These are phyloP conservation scores for Cichlasoma orientale DNA, from an alignment of 2,797 vertebrate genomes.

Conservation along the genomic window DNA sequence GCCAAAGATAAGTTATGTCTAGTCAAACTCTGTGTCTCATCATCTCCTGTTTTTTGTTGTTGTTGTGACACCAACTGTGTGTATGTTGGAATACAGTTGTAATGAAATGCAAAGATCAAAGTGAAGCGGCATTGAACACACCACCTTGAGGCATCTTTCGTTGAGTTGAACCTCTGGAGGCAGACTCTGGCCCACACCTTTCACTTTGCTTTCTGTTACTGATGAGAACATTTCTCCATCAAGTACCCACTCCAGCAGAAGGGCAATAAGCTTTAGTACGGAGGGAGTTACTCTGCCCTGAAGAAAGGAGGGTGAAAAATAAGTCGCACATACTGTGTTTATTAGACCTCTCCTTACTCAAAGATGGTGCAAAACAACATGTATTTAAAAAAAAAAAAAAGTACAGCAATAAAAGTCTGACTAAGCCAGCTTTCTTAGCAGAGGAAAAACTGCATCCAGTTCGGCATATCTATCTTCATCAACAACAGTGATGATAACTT, in stretches of 20 bases:
- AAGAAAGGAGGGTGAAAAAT: background rate
- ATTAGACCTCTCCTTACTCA: background rate
- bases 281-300: constrained; percentile 74
- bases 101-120: constrained; percentile 6
- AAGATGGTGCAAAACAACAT: background rate
- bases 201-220: constrained; percentile 53
- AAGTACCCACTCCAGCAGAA: constrained; percentile 88
- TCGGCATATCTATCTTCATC: constrained; percentile 12
- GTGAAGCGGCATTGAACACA: constrained; percentile 36
- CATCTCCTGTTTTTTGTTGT: background rate
- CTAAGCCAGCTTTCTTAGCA: background rate
- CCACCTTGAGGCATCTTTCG: constrained; percentile 85
- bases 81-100: background rate
- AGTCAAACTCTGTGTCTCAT: background rate
- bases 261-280: constrained; percentile 80
- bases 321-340: background rate
- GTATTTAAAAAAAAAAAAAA: background rate
- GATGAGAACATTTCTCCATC: constrained; percentile 75
- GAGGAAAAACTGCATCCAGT: background rate
- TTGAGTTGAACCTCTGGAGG: constrained; percentile 67
- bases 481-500: constrained; percentile 19
- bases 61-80: background rate
- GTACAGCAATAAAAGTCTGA: background rate
- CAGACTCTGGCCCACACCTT: constrained; percentile 33
- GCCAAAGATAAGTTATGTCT: background rate